Conservation (phyloP, 2,888 invertebrate genomes). For the Tenthredo livida region DNA sequence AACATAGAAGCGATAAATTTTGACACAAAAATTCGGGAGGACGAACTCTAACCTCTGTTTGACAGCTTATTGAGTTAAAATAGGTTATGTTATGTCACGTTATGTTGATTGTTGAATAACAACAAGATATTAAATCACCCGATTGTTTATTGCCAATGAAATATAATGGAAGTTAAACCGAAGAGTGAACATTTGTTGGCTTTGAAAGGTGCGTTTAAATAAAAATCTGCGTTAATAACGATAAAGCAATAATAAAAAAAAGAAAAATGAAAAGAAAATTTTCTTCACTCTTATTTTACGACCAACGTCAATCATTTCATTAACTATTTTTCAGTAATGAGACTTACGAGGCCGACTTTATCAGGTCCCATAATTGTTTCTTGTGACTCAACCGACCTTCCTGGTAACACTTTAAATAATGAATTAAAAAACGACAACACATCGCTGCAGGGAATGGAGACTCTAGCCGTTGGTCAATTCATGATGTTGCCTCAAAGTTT, state of each 20-base stretch:
- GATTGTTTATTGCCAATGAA: conserved; percentile 36
- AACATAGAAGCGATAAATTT: background rate
- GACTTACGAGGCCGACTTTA: conserved; percentile 94
- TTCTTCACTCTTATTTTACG: background rate
- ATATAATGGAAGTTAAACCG: conserved; percentile 82
- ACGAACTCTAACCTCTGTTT: background rate
- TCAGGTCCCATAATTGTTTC: conserved; percentile 90
- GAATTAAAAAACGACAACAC: conserved; percentile 91
- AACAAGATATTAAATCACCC: background rate
- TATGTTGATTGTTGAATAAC: conserved; percentile 4
- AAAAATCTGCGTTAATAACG: background rate
- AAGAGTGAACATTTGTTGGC: conserved; percentile 83
- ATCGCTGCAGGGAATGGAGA: conserved; percentile 90
- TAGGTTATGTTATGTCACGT: background rate
- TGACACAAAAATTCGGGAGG: background rate
- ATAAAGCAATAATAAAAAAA: background rate
- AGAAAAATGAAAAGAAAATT: too few relatives aligned
- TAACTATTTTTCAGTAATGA: conserved; percentile 86
- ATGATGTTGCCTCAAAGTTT: conserved; percentile 97
- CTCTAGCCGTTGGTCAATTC: conserved; percentile 92
- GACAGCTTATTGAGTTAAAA: background rate
- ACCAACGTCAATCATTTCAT: background rate
- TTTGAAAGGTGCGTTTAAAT: conserved; percentile 79
- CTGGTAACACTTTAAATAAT: conserved; percentile 89
- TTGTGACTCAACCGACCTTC: conserved; percentile 91